A percentile compares a stretch with the other conserved stretches of the same genome.
phyloP scores from a whole-genome alignment of 2,888 invertebrate genomes.

The Nephrotoma flavescens region DNA sequence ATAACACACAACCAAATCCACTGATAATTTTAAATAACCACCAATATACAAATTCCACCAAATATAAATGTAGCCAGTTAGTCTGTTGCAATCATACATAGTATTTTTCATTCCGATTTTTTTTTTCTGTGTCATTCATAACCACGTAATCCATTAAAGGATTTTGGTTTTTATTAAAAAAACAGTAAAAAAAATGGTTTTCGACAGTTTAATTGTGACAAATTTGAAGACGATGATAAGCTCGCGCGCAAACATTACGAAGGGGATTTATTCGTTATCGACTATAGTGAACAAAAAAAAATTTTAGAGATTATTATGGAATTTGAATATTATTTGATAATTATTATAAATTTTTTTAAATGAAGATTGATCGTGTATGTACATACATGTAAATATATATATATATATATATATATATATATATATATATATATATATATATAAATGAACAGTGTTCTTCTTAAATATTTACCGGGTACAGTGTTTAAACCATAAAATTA shows the following conservation, averaged over 20 bases:
- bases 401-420: background rate
- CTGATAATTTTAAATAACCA: background rate
- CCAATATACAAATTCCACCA: background rate
- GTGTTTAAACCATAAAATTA: background rate
- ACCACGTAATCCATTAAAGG: background rate
- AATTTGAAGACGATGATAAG: slow-evolving; percentile 1
- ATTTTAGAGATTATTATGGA: background rate
- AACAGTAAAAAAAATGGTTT: background rate
- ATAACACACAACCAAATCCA: background rate
- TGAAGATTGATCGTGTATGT: background rate
- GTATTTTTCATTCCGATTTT: background rate
- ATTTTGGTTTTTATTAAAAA: background rate
- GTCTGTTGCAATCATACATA: background rate
- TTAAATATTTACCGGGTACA: background rate
- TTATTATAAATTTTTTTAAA: background rate
- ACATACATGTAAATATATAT: background rate
- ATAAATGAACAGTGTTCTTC: background rate
- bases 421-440: background rate
- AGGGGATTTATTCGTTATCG: background rate
- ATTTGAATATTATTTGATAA: background rate
- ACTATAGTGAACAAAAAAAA: background rate
- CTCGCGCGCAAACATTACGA: background rate
- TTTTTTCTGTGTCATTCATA: background rate
- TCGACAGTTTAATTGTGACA: slow-evolving; percentile 4
- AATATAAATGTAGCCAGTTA: background rate